Percentiles rank a stretch among this genome's conserved stretches.
Evolutionary conservation across 2,113 vertebrate genomes (phyloP).

Genomic region (Furnarius figulus): DNA sequence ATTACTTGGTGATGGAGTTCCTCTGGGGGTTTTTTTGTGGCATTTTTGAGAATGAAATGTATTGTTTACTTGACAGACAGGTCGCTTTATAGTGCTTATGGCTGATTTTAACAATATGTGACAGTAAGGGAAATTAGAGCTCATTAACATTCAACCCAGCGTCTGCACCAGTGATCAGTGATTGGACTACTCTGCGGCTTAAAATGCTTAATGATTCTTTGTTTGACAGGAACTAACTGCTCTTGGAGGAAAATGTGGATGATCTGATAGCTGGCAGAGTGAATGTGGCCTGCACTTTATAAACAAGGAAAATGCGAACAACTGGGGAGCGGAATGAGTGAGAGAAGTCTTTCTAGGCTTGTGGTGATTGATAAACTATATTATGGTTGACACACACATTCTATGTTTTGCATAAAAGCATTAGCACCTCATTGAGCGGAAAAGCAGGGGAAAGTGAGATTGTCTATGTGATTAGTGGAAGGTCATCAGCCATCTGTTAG

Average conservation of each 20-base stretch:
- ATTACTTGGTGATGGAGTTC: not conserved
- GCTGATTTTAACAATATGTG: slow-evolving; percentile 39
- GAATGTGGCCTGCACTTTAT: not conserved
- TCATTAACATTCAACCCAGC: slow-evolving; percentile 28
- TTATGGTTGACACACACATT: not conserved
- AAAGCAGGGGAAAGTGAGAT: not conserved
- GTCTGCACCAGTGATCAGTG: slow-evolving; percentile 34
- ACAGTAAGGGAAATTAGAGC: slow-evolving; percentile 12
- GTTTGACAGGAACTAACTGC: slow-evolving; percentile 22
- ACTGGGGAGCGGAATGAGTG: not conserved
- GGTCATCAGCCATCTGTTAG: slow-evolving; percentile 50
- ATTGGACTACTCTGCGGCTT: not conserved
- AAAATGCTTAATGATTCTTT: slow-evolving; percentile 31
- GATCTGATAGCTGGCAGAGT: not conserved
- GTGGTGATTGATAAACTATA: slow-evolving; percentile 11
- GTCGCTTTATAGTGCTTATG: not conserved
- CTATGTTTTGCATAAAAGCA: not conserved
- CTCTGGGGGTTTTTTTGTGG: not conserved
- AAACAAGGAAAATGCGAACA: not conserved
- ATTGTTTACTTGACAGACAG: slow-evolving; percentile 43
- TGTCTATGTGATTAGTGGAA: slow-evolving; percentile 33
- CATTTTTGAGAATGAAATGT: not conserved
- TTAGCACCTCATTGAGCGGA: slow-evolving; percentile 21
- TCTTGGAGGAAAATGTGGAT: not conserved
- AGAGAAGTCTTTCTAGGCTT: not conserved